Base-by-base conservation (phyloP, 2,888 invertebrate genomes). In the Muschampia plurimacula region DNA sequence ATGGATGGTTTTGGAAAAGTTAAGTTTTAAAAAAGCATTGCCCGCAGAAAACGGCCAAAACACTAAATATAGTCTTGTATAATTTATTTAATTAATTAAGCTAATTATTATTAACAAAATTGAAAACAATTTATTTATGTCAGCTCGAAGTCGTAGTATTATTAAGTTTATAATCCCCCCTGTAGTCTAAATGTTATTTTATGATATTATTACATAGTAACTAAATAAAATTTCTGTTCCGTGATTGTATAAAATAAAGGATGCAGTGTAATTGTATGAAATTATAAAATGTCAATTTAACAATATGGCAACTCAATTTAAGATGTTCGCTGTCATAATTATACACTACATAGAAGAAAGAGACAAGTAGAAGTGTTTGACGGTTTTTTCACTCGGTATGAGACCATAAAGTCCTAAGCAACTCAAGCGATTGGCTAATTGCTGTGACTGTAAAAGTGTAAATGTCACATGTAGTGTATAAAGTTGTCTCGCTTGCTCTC, bases 231-330 rank as follows among this genome's bases (percentile, higher is more conserved):
- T 22, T 57, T 15, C 3, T 28, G 15, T 15, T 55, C 41, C 41
- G 41, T 41, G 41, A 10, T 41, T 41, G 41, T 41, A 41, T 41
- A 41, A 41, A 8, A 41, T 41, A 41, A 41, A 41, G 8, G 4
- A 41, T 41, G 8, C 41, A 36, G 36, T 36, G 36, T 36, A 36
- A 41, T 10, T 41, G 41, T 41, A 41, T 36, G 10, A 46, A 28
- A 28, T 32, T 59, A 59, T 32, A 32, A 57, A 22, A 32, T 32
- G 59, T 59, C 59, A 59, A 59, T 59, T 59, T 59, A 8, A 55
- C 0, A 15, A n/a, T 9, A 22, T 22, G 13, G 0, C 46, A 46
- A 46, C 46, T 13, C 13, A 13, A 46, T 46, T 46, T 46, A 5
- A 46, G 13, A 46, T 4, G 4, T 46, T 12, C 13, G 13, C 41